Evolutionary conservation across 2,797 vertebrate species (phyloP).

Genomic region (Antrozous pallidus): DNA sequence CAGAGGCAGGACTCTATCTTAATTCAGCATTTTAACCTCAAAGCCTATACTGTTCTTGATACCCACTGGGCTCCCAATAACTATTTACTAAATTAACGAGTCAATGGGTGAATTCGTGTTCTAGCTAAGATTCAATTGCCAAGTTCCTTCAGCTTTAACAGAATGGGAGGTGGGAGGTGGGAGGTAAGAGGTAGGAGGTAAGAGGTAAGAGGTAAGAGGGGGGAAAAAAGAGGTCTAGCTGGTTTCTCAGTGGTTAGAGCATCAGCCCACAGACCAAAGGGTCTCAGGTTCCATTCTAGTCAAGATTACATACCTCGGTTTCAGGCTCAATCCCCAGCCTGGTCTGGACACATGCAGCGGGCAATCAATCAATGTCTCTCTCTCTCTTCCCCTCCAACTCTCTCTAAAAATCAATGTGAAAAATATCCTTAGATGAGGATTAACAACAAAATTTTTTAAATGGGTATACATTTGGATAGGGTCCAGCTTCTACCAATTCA

Average conservation of each 20-base stretch:
- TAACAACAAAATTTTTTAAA: no score
- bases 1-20: background rate
- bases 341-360: no score
- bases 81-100: background rate
- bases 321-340: no score
- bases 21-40: conserved; percentile 17
- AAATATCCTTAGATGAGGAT: no score
- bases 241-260: no score
- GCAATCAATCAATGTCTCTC: no score
- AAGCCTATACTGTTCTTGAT: background rate
- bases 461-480: background rate
- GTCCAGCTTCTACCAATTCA: background rate
- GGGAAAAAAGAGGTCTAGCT: background rate
- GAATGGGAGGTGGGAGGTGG: background rate
- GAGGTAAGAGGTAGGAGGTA: background rate
- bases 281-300: no score
- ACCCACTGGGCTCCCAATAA: background rate
- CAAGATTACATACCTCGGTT: no score
- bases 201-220: no score
- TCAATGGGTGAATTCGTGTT: background rate
- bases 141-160: background rate
- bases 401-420: no score
- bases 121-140: background rate
- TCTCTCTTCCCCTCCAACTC: no score
- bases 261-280: no score